Conservation (phyloP, 2,888 invertebrate genomes). For the Drosophila kanekoi region DNA sequence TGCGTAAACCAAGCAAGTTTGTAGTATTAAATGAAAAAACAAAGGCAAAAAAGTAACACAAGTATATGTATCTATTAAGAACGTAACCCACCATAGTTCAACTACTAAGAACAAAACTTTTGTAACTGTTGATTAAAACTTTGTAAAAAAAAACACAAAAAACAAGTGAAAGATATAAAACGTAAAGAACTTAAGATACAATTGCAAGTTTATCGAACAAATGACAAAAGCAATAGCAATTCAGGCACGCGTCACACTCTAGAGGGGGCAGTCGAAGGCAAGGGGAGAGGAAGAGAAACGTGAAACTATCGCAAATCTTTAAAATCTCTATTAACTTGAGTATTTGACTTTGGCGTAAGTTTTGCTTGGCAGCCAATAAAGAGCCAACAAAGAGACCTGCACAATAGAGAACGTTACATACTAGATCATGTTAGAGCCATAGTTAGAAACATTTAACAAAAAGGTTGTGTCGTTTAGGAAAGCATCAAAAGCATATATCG, state of each 20-base stretch:
- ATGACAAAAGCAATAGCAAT: constrained; percentile 43
- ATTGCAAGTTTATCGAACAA: constrained; percentile 25
- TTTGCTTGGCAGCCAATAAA: constrained; percentile 1
- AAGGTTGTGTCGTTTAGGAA: constrained; percentile 40
- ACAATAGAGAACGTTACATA: constrained; percentile 26
- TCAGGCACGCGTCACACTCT: constrained; percentile 11
- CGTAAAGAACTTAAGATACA: constrained; percentile 29
- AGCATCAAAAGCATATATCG: constrained; percentile 4
- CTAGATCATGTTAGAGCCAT: constrained; percentile 21
- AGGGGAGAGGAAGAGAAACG: not conserved
- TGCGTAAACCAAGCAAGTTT: constrained; percentile 46
- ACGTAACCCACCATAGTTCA: constrained; percentile 80
- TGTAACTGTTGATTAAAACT: constrained; percentile 68
- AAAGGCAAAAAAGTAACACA: constrained; percentile 26
- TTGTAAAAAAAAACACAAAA: constrained; percentile 35
- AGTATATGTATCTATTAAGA: constrained; percentile 67
- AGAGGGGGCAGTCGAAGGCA: constrained; percentile 41
- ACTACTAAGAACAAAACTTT: constrained; percentile 75
- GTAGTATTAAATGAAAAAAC: constrained; percentile 38
- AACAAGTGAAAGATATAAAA: constrained; percentile 19
- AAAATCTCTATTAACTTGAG: not conserved
- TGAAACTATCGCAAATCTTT: not conserved
- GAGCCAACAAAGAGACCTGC: constrained; percentile 26
- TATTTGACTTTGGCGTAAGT: constrained; percentile 9
- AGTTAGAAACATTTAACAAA: constrained; percentile 29